These are phyloP conservation scores for Malurus leucopterus DNA, from an alignment of 2,797 vertebrate genomes.

Conservation along the genomic window DNA sequence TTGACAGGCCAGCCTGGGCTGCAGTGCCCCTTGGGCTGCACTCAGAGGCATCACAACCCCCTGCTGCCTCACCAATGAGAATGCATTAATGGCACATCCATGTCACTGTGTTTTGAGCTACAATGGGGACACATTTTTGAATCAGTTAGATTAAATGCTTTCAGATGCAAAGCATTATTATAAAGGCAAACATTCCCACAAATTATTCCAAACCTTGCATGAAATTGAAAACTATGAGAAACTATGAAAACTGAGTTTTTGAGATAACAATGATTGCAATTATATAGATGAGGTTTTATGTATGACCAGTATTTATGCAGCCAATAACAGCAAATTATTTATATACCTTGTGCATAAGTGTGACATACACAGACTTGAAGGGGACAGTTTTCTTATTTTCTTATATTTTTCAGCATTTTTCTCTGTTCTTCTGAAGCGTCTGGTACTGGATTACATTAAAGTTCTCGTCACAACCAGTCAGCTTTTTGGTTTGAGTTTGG, in stretches of 20 bases:
- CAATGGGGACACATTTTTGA: neutral
- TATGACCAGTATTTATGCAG: neutral
- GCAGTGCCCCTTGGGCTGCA: neutral
- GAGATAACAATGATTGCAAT: neutral
- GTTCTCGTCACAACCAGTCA: neutral
- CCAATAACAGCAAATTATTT: neutral
- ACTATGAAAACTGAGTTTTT: neutral
- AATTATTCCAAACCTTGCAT: neutral
- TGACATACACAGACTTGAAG: neutral
- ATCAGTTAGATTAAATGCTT: neutral
- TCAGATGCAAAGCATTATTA: neutral
- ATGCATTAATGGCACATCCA: neutral
- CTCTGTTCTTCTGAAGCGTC: neutral
- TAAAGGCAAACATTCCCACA: neutral
- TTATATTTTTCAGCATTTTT: neutral
- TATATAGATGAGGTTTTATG: neutral
- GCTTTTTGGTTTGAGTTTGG: neutral
- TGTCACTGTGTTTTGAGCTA: neutral
- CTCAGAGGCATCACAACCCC: neutral
- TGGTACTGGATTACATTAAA: neutral
- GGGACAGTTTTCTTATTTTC: neutral
- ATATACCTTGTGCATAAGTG: neutral
- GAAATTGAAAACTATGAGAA: neutral
- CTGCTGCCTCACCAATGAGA: neutral
- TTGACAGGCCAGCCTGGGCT: neutral